A percentile compares a stretch with the other conserved stretches of the same genome.
phyloP scores from a whole-genome alignment of 2,797 vertebrate species.

The Amphiprion clarkii region DNA sequence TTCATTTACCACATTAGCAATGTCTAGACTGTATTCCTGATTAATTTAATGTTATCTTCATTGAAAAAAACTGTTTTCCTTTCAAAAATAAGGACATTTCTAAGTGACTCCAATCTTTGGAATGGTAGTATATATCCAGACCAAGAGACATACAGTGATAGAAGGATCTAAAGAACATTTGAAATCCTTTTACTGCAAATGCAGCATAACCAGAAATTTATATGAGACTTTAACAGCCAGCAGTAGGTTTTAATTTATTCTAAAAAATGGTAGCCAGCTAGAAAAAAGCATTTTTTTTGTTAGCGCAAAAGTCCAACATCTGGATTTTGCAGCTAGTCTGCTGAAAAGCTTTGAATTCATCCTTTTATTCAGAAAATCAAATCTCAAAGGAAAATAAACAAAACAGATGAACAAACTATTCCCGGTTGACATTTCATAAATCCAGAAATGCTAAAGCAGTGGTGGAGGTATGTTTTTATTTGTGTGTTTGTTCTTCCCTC shows the following conservation, averaged over 20 bases:
- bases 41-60: no score
- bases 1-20: no score
- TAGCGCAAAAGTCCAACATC: slow-evolving; percentile 18
- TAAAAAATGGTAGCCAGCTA: neutral
- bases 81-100: no score
- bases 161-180: slow-evolving; percentile 1
- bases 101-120: no score
- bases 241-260: neutral
- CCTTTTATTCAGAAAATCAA: neutral
- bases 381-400: neutral
- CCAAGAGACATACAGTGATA: neutral
- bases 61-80: no score
- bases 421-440: slow-evolving; percentile 5
- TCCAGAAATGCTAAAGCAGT: neutral
- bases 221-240: neutral
- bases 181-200: neutral
- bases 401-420: slow-evolving; percentile 4
- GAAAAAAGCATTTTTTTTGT: neutral
- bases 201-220: neutral
- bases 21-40: no score
- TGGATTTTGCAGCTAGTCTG: slow-evolving; percentile 1
- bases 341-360: neutral
- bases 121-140: neutral
- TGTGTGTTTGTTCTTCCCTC: slow-evolving; percentile 21
- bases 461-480: neutral